Evolutionary conservation across 1,140 invertebrate species (phyloP), one percentile per base, ranked within the genome.

Genomic region (Drosophila obscura): DNA sequence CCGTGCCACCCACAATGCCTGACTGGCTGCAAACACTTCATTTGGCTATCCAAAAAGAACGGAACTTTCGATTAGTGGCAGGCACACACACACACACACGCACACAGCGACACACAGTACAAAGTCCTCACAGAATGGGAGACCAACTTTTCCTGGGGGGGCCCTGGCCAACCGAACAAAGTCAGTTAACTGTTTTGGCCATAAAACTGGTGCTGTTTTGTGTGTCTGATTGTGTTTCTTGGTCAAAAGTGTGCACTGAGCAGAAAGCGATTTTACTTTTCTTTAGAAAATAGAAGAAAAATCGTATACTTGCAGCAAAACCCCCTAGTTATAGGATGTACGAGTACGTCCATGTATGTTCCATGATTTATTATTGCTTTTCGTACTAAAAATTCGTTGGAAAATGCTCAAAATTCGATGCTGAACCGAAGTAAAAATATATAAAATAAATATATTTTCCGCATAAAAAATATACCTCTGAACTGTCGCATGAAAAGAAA

Each of bases 21-120:
- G 44, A 71, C 66, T 63, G 66, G 67, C 63, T 65, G 65, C 69
- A 75, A 82, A 78, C 76, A 81, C 79, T 82, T 82, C 55, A 82
- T 69, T 82, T 59, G 59, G 63, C 55, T 31, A 56, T 59, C 50
- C 7, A 35, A 28, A 60, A 61, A 62, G 28, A 31, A 60, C 16
- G 51, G 19, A 80, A 66, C 49, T 78, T 60, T 57, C 66, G 72
- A 74, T 74, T 74, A 67, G 53, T 73, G 59, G 67, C 41, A 66
- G 46, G 7, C 51, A 53, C 51, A 53, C 31, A 41, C 31, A 53
- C 31, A 41, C 31, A 53, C 51, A 53, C 13, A 52, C 1, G 1
- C 19, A 35, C 8, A 8, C 28, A 35, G 3, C 9, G 8, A 7
- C 28, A 31, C 31, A 35, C 31, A 52, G 19, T 7, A n/a, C 44